Base-by-base conservation (phyloP, 2,797 vertebrate species). In the Mormyrops attenuatus region DNA sequence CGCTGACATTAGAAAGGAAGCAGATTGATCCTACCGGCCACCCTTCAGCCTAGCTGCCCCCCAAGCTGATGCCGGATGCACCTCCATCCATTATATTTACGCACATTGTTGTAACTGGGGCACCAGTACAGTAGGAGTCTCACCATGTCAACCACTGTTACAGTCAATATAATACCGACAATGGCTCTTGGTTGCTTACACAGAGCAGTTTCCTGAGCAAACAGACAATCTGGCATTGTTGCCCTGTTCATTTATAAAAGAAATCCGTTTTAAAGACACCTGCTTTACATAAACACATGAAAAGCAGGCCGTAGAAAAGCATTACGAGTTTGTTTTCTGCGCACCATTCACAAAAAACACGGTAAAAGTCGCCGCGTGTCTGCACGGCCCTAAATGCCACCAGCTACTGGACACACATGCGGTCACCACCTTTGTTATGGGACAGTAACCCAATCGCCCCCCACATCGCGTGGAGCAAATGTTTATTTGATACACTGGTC, bases 201-300 rank as follows among this genome's bases (percentile, higher is more conserved):
- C 22, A 80, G 63, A 49, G n/a, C 44, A 85, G 22, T 85, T 85
- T 77, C 88, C 66, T 52, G 26, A 41, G 69, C 22, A 44, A 89
- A 89, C 73, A 82, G 2, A 34, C 34, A 89, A 89, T 5, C 50
- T 89, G 30, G 50, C 73, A 89, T 89, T 82, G 30, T 41, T 82
- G 50, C 7, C 26, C 63, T 87, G 22, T 53, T 53, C 49, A 30
- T 5, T 87, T 22, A 73, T 34, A 38, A 80, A 84, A 84, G n/a
- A 26, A 85, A 85, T 47, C 38, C 1, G 53, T 38, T 63, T 49
- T 15, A 63, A 89, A 88, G 20, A 47, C 2, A 55, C 34, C 22
- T 41, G 34, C 80, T 63, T 41, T 57, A 53, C 17, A 63, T 55
- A 34, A 80, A 89, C 41, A 44, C 55, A 63, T 47, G 52, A 3